These are phyloP conservation scores for Harpagoxenus sublaevis DNA, from an alignment of 2,888 invertebrate species.

Conservation along the genomic window DNA sequence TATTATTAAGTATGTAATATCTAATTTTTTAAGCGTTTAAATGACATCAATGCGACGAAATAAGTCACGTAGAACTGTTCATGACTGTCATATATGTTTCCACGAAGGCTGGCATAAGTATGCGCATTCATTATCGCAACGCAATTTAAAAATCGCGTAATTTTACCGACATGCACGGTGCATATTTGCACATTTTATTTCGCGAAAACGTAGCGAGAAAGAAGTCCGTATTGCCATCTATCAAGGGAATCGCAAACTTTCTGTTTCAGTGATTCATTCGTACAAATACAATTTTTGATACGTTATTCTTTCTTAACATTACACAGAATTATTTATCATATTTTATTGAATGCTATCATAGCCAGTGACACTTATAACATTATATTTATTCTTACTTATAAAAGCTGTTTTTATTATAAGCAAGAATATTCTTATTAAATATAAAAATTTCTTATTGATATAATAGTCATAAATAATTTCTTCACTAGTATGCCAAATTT, in stretches of 20 bases:
- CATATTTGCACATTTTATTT: background rate
- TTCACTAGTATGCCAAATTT: background rate
- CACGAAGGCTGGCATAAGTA: background rate
- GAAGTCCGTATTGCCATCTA: conserved; percentile 64
- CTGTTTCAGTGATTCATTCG: background rate
- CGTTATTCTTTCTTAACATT: background rate
- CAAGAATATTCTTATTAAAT: background rate
- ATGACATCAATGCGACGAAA: background rate
- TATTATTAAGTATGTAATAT: background rate
- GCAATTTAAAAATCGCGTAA: conserved; percentile 8
- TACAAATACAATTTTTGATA: background rate
- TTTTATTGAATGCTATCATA: background rate
- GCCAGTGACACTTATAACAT: background rate
- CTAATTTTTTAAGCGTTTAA: background rate
- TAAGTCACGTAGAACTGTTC: background rate
- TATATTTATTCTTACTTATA: background rate
- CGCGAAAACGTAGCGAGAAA: background rate
- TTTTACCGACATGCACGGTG: conserved; percentile 11
- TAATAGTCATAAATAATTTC: background rate
- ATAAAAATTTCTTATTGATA: background rate
- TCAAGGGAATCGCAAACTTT: conserved; percentile 35
- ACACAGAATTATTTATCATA: background rate
- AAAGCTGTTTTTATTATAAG: background rate
- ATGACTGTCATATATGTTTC: conserved; percentile 5
- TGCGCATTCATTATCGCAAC: conserved; percentile 26